phyloP scores from a whole-genome alignment of 2,113 vertebrate species.

The Zingel zingel region DNA sequence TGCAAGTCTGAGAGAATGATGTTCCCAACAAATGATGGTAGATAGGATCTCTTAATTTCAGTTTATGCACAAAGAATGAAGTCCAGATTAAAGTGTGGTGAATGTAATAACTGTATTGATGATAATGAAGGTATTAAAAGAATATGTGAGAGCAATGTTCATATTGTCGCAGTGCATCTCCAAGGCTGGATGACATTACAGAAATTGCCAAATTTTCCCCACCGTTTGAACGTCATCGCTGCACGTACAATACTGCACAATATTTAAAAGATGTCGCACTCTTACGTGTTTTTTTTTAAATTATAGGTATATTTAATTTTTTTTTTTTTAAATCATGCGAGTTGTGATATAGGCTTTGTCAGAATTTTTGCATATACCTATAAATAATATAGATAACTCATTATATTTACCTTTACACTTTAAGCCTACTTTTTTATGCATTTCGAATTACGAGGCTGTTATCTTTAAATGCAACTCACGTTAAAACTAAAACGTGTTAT shows the following conservation, averaged over 20 bases:
- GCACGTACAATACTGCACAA: no score
- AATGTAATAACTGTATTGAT: background rate
- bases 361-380: background rate
- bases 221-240: background rate
- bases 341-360: no score
- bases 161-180: no score
- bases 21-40: slow-evolving; percentile 15
- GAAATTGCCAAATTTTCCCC: background rate
- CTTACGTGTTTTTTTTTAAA: background rate
- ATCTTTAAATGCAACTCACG: background rate
- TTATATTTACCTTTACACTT: background rate
- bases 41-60: background rate
- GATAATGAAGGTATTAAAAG: background rate
- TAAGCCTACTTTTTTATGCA: background rate
- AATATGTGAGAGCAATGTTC: background rate
- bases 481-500: background rate
- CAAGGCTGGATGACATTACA: background rate
- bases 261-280: background rate
- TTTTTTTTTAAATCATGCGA: no score
- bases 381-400: background rate
- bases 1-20: slow-evolving; percentile 6
- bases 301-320: background rate
- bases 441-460: background rate
- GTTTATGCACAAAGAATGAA: background rate
- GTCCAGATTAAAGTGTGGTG: background rate